Evolutionary conservation across 2,888 invertebrate species (phyloP).

Genomic region (Tridacna gigas): DNA sequence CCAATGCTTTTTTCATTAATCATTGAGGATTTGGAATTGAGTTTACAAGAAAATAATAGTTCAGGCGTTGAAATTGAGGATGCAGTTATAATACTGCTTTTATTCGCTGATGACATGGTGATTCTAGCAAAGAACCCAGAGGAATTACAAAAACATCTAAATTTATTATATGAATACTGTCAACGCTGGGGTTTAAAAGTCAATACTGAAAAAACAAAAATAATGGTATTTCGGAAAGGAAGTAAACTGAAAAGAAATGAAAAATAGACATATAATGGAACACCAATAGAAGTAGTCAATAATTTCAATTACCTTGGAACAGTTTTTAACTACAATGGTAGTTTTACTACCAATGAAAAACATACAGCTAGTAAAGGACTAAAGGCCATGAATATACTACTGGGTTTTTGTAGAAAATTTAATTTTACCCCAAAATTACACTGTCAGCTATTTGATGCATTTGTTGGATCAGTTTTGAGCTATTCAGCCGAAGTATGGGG

Average conservation of each 20-base stretch:
- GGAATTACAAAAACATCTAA: conserved; percentile 19
- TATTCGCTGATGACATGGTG: conserved; percentile 39
- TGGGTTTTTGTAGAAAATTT: neutral
- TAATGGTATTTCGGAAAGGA: too few relatives aligned
- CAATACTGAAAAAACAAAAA: too few relatives aligned
- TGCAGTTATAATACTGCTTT: conserved; percentile 5
- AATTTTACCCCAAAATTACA: neutral
- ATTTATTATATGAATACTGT: conserved; percentile 23
- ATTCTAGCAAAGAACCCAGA: conserved; percentile 8
- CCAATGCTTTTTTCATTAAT: conserved; percentile 31
- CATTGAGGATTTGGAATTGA: conserved; percentile 30
- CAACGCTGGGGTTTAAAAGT: conserved; percentile 16
- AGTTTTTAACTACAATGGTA: neutral
- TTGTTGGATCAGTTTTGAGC: conserved; percentile 10
- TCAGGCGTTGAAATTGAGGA: conserved; percentile 19
- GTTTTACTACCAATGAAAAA: neutral
- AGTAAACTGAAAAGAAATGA: conserved; percentile 7
- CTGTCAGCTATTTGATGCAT: conserved; percentile 29
- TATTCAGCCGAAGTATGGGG: conserved; percentile 28
- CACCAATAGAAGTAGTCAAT: conserved; percentile 1
- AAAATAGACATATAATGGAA: conserved; percentile 15
- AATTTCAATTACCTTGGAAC: conserved; percentile 25
- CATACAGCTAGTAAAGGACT: conserved; percentile 10
- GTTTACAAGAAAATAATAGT: conserved; percentile 6
- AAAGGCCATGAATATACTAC: conserved; percentile 29